phyloP scores from a whole-genome alignment of 2,113 vertebrate genomes.

The Engraulis encrasicolus region DNA sequence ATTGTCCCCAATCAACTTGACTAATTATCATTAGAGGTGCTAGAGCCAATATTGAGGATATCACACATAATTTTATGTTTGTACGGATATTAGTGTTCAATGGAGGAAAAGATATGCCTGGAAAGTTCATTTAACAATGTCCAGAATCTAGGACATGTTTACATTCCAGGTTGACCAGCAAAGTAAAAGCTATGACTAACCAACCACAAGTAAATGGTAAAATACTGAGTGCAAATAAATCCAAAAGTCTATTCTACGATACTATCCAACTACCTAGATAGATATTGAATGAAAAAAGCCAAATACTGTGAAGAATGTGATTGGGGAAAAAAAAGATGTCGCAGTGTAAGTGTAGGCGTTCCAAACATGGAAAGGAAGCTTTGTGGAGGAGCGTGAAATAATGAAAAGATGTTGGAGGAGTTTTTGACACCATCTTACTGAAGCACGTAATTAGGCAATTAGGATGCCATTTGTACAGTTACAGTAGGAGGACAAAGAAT shows the following conservation, averaged over 20 bases:
- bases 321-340: too few relatives aligned
- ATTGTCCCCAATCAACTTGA: not conserved
- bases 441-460: not conserved
- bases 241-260: too few relatives aligned
- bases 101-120: not conserved
- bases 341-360: too few relatives aligned
- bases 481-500: too few relatives aligned
- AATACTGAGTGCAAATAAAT: too few relatives aligned
- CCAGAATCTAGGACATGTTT: not conserved
- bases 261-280: too few relatives aligned
- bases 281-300: too few relatives aligned
- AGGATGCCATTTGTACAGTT: not conserved
- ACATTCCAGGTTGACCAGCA: not conserved
- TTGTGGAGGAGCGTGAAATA: too few relatives aligned
- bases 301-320: too few relatives aligned
- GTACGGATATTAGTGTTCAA: not conserved
- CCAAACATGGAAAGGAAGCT: too few relatives aligned
- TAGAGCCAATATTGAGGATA: not conserved
- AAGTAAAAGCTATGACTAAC: not conserved
- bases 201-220: not conserved
- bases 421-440: too few relatives aligned
- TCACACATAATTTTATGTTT: not conserved
- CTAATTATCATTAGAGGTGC: not conserved
- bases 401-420: too few relatives aligned
- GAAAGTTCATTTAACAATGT: not conserved